These are phyloP conservation scores for Zootoca vivipara DNA, from an alignment of 2,113 vertebrate genomes.

Conservation along the genomic window DNA sequence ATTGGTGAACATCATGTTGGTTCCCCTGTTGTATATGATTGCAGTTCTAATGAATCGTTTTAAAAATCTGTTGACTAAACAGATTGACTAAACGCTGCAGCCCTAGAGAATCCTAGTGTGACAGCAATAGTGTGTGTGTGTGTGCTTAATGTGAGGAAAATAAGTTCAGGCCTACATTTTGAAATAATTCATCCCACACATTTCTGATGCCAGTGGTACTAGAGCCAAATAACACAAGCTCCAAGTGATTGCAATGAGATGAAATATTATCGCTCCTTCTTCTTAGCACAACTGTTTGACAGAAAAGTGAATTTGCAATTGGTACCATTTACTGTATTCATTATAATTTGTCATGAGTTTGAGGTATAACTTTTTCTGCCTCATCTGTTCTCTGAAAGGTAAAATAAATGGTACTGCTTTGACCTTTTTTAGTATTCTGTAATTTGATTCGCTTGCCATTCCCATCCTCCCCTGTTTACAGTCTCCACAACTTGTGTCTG, in stretches of 20 bases:
- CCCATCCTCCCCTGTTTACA: constrained; percentile 64
- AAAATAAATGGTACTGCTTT: constrained; percentile 67
- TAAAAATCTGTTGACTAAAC: neutral
- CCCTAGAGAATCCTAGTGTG: neutral
- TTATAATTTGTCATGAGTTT: constrained; percentile 50
- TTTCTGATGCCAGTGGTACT: constrained; percentile 6
- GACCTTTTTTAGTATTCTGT: constrained; percentile 78
- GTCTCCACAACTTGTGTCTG: constrained; percentile 63
- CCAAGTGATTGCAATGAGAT: neutral
- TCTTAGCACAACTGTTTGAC: constrained; percentile 33
- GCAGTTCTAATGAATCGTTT: neutral
- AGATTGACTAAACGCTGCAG: neutral
- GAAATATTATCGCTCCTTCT: constrained; percentile 20
- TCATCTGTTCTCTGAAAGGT: constrained; percentile 65
- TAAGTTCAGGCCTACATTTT: constrained; percentile 1
- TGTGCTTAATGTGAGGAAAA: neutral
- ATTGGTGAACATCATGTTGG: neutral
- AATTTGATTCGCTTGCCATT: constrained; percentile 74
- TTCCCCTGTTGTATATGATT: neutral
- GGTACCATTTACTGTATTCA: constrained; percentile 54
- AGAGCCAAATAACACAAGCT: constrained; percentile 7
- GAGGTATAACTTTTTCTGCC: constrained; percentile 61
- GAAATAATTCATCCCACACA: neutral
- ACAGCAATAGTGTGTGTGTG: neutral
- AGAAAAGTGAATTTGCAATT: constrained; percentile 51